Conservation (phyloP, 2,113 vertebrate species). For the Pseudorasbora parva region DNA sequence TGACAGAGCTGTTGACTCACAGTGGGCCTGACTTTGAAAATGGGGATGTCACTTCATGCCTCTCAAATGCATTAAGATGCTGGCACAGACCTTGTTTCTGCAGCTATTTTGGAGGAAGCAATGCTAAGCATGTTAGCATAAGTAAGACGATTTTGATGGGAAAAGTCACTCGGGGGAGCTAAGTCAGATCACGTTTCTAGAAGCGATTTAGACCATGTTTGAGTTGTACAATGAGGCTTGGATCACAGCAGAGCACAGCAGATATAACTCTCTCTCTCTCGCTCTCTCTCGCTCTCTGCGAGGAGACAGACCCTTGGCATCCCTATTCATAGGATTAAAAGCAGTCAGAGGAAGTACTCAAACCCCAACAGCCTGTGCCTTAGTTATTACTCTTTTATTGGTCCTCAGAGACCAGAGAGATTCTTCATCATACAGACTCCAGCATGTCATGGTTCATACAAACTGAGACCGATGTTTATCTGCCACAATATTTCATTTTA, state of each 20-base stretch:
- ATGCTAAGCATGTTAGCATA: conserved; percentile 71
- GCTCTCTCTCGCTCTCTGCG: conserved; percentile 53
- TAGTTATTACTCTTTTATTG: conserved; percentile 49
- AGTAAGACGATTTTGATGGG: conserved; percentile 70
- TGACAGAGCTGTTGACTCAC: conserved; percentile 60
- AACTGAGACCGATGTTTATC: conserved; percentile 22
- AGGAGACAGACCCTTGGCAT: conserved; percentile 63
- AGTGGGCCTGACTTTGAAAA: conserved; percentile 66
- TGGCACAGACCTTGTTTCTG: conserved; percentile 68
- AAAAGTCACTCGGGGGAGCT: conserved; percentile 69
- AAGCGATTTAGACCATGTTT: conserved; percentile 66
- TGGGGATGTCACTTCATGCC: conserved; percentile 65
- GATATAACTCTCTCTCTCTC: conserved; percentile 58
- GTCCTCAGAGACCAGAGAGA: conserved; percentile 27
- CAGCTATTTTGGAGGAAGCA: conserved; percentile 71
- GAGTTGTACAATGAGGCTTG: conserved; percentile 65
- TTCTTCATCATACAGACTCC: conserved; percentile 15
- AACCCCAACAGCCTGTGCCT: conserved; percentile 60
- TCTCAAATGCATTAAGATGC: conserved; percentile 61
- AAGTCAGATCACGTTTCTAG: conserved; percentile 68
- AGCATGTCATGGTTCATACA: conserved; percentile 2
- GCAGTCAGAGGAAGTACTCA: conserved; percentile 56
- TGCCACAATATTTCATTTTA: conserved; percentile 9
- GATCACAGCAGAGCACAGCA: conserved; percentile 63
- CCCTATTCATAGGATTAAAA: conserved; percentile 70